Percentiles rank a stretch among this genome's conserved stretches.
Conservation (phyloP, 2,113 vertebrate species). For the Petrocephalus microphthalmus region DNA sequence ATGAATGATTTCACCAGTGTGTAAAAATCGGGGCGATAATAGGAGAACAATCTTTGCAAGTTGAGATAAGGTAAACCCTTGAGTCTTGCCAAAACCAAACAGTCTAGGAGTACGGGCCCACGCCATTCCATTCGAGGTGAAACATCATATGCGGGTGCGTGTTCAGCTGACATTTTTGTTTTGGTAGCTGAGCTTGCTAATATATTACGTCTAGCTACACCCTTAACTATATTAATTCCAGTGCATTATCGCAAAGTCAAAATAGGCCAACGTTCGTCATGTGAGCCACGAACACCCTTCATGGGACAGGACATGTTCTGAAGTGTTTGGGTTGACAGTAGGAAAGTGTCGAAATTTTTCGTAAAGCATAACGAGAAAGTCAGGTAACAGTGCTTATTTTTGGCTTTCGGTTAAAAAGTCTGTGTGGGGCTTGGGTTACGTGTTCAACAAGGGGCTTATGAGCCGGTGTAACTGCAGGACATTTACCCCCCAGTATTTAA, state of each 20-base stretch:
- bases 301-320: background rate
- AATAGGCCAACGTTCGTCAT: background rate
- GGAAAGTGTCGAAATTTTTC: background rate
- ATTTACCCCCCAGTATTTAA: background rate
- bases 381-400: background rate
- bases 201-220: background rate
- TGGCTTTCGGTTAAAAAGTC: background rate
- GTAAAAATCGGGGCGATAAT: conserved; percentile 37
- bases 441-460: background rate
- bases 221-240: background rate
- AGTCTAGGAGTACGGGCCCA: background rate
- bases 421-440: background rate
- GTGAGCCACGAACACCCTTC: background rate
- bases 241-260: background rate
- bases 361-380: background rate
- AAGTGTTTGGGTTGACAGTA: background rate
- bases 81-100: background rate
- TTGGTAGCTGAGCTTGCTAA: background rate
- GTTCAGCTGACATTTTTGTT: background rate
- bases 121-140: background rate
- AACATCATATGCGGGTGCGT: background rate
- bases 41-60: background rate
- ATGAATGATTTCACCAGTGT: conserved; percentile 63
- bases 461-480: background rate
- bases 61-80: background rate